Conservation (phyloP, 2,113 vertebrate genomes). For the Gavialis gangeticus region DNA sequence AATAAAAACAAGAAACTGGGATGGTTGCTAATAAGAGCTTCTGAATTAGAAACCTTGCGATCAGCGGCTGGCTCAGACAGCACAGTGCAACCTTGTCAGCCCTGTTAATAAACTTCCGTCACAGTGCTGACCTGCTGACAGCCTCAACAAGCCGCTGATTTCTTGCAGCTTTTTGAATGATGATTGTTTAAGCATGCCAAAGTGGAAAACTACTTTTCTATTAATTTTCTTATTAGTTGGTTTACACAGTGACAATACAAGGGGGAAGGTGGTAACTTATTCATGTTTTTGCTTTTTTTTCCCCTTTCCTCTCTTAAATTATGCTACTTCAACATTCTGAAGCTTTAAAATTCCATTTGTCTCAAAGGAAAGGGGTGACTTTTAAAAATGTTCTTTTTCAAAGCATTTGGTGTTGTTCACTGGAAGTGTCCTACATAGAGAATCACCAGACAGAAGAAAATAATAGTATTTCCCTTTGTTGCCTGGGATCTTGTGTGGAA, state of each 20-base stretch:
- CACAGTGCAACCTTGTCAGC: conserved; percentile 31
- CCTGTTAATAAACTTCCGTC: conserved; percentile 51
- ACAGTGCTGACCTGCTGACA: conserved; percentile 47
- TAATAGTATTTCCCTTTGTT: too few species aligned
- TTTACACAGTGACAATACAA: neutral
- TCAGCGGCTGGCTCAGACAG: conserved; percentile 34
- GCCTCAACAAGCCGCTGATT: neutral
- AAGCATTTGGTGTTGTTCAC: neutral
- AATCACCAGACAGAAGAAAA: neutral
- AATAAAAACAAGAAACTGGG: conserved; percentile 31
- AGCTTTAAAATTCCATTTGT: neutral
- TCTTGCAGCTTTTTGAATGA: conserved; percentile 12
- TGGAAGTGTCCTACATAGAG: neutral
- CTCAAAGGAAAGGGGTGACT: too few species aligned
- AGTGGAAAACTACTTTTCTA: neutral
- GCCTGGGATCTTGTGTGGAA: too few species aligned
- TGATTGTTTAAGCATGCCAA: neutral
- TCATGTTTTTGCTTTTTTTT: neutral
- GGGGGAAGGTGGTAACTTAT: neutral
- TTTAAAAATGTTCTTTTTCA: too few species aligned
- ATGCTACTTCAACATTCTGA: neutral
- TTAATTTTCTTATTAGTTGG: neutral
- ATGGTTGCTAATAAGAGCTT: conserved; percentile 25
- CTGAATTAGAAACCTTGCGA: conserved; percentile 39
- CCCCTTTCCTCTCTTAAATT: neutral